Evolutionary conservation across 2,797 vertebrate genomes (phyloP).

Genomic region (Cossypha heuglini): DNA sequence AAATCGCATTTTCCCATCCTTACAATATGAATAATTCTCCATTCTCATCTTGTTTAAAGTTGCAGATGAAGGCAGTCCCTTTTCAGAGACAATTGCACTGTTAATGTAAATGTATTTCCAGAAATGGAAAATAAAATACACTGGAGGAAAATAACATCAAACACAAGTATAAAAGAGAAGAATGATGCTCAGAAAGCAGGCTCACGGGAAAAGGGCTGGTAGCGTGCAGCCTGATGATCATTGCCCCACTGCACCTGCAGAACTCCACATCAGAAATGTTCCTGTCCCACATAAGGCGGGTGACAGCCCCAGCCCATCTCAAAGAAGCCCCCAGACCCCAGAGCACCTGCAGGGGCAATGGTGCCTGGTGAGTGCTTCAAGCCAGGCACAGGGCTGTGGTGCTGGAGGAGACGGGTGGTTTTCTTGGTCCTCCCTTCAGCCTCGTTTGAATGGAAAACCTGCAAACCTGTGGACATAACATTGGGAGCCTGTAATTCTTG

Average conservation of each 20-base stretch:
- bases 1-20: neutral
- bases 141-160: conserved; percentile 52
- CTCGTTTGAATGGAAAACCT: neutral
- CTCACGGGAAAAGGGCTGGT: neutral
- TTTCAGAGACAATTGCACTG: neutral
- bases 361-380: neutral
- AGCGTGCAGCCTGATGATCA: neutral
- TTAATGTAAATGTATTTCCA: conserved; percentile 40
- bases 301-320: too few relatives aligned
- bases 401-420: rapidly evolving
- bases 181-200: neutral
- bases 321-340: neutral
- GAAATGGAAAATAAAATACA: conserved; percentile 60
- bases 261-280: neutral
- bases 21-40: neutral
- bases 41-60: conserved; percentile 16
- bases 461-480: neutral
- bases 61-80: neutral
- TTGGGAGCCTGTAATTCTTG: rapidly evolving
- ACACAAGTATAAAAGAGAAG: conserved; percentile 10
- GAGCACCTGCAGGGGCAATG: neutral
- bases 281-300: rapidly evolving
- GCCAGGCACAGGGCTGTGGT: neutral
- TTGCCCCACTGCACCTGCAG: neutral
- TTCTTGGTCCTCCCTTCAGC: neutral